phyloP scores from a whole-genome alignment of 35 echinoderm and acorn worm species.

The Apostichopus japonicus region DNA sequence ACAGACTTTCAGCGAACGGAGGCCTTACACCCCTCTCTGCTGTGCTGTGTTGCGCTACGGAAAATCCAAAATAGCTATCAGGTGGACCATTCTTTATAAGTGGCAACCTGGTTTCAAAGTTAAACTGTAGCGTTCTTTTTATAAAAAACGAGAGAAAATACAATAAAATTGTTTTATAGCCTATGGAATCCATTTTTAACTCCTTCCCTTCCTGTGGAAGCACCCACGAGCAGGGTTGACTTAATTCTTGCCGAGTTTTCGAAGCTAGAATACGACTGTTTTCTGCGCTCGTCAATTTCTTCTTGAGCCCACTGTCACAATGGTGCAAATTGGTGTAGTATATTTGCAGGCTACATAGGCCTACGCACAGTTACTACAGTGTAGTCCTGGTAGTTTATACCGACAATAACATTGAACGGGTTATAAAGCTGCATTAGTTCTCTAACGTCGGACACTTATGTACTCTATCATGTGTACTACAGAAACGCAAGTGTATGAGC shows the following conservation, averaged over 20 bases:
- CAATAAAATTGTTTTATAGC: not conserved
- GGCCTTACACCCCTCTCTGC: not conserved
- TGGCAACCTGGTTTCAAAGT: conserved; percentile 84
- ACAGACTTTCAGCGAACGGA: conserved; percentile 69
- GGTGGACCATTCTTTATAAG: conserved; percentile 84
- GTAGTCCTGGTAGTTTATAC: too few species aligned
- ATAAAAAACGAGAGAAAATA: conserved; percentile 1
- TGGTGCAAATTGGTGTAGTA: too few species aligned
- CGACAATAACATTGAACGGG: too few species aligned
- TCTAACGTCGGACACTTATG: too few species aligned
- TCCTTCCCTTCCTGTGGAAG: not conserved
- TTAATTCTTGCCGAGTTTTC: not conserved
- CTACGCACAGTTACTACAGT: too few species aligned
- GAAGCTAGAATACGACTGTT: too few species aligned
- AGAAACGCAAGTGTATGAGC: too few species aligned
- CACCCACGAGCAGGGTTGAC: not conserved
- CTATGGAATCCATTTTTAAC: not conserved
- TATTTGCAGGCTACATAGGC: too few species aligned
- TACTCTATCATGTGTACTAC: too few species aligned
- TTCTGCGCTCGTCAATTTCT: too few species aligned
- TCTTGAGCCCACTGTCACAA: too few species aligned
- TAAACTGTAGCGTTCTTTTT: conserved; percentile 62
- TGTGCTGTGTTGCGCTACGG: conserved; percentile 83
- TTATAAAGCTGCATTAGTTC: too few species aligned
- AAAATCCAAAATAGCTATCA: conserved; percentile 92